These are phyloP conservation scores for Candoia aspera DNA, from an alignment of 2,113 vertebrate genomes.

Conservation along the genomic window DNA sequence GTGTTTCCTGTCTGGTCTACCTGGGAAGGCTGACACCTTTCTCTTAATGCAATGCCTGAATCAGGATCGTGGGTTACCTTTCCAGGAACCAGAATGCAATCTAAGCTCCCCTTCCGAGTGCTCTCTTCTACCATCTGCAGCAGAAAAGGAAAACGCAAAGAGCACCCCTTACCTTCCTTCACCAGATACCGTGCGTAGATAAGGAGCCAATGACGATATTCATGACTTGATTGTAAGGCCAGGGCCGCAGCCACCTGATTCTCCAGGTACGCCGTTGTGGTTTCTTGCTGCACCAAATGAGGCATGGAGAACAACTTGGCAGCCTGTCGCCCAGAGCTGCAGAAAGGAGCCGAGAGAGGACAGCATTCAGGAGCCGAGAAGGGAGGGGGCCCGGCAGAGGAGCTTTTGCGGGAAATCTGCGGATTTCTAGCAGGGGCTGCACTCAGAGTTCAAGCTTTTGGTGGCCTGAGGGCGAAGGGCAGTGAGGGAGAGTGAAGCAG, in stretches of 20 bases:
- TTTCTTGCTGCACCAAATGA: constrained; percentile 92
- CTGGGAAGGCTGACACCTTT: too few species aligned
- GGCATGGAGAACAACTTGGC: constrained; percentile 91
- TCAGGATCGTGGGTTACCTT: too few species aligned
- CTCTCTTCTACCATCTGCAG: too few species aligned
- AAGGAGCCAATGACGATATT: constrained; percentile 96
- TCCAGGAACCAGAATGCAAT: too few species aligned
- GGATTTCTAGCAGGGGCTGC: background rate
- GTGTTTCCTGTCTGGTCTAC: too few species aligned
- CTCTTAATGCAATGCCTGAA: too few species aligned
- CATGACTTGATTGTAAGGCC: constrained; percentile 86
- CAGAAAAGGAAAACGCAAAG: too few species aligned
- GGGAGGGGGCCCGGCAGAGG: background rate
- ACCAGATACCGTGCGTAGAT: constrained; percentile 96
- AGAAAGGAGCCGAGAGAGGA: constrained; percentile 35
- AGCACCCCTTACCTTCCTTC: constrained; percentile 86
- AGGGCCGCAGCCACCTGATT: constrained; percentile 91
- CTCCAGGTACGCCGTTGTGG: constrained; percentile 94
- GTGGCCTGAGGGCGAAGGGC: background rate
- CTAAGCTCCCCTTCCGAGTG: too few species aligned
- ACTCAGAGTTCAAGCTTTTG: background rate
- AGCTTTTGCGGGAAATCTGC: background rate
- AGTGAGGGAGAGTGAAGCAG: background rate
- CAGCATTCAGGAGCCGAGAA: background rate
- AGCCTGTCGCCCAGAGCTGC: constrained; percentile 88